Percentiles rank a stretch among this genome's conserved stretches.
These are phyloP conservation scores for Todiramphus chloris DNA, from an alignment of 2,113 vertebrate genomes.

Conservation along the genomic window DNA sequence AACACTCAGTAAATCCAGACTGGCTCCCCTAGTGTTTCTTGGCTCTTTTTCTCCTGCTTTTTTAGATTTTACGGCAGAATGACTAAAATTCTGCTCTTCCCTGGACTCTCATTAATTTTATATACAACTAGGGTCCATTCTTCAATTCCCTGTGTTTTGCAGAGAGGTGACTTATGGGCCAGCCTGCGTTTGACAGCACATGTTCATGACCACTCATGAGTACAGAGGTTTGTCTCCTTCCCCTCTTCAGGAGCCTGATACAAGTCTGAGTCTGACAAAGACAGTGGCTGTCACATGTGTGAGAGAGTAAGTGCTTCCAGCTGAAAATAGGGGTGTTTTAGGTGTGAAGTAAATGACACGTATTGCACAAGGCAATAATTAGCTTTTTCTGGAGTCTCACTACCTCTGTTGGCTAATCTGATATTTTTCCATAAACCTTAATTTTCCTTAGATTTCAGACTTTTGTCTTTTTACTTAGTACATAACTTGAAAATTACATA, in stretches of 20 bases:
- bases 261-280: neutral
- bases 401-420: neutral
- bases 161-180: neutral
- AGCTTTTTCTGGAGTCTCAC: neutral
- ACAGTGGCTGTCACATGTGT: neutral
- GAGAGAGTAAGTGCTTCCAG: neutral
- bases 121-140: neutral
- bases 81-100: neutral
- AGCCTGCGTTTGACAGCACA: neutral
- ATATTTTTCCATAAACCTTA: neutral
- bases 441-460: neutral
- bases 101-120: neutral
- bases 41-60: neutral
- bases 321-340: neutral
- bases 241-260: neutral
- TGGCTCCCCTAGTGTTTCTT: neutral
- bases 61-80: neutral
- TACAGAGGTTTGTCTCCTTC: neutral
- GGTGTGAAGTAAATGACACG: neutral
- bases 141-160: neutral
- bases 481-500: neutral
- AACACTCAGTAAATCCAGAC: neutral
- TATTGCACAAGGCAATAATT: neutral
- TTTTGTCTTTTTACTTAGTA: neutral
- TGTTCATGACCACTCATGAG: neutral